These are phyloP conservation scores for Parus major DNA, from an alignment of 2,113 vertebrate species.

Conservation along the genomic window DNA sequence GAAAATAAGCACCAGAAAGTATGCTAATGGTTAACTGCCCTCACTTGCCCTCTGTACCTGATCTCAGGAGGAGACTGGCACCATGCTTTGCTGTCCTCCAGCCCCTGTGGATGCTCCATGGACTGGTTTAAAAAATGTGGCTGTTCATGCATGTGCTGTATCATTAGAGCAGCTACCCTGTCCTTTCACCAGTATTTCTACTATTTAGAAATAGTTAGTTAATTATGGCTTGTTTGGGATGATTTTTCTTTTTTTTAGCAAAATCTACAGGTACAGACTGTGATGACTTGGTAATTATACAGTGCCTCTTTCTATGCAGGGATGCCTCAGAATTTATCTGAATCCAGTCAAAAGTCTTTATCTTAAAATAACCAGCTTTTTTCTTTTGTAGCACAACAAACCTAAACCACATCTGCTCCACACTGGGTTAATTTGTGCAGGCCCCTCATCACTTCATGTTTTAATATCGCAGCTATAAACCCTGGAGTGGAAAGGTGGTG, in stretches of 20 bases:
- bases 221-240: neutral
- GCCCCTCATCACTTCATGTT: neutral
- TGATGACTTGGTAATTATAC: neutral
- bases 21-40: neutral
- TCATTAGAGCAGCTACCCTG: neutral
- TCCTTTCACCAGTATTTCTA: neutral
- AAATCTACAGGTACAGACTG: neutral
- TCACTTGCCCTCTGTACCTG: neutral
- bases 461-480: neutral
- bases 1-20: neutral
- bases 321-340: neutral
- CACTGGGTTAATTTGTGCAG: neutral
- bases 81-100: neutral
- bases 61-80: neutral
- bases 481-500: neutral
- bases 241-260: neutral
- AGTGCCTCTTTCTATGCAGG: neutral
- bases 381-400: neutral
- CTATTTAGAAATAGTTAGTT: neutral
- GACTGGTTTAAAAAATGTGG: neutral
- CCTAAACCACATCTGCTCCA: neutral
- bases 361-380: neutral
- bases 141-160: fast-evolving
- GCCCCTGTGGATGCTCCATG: neutral
- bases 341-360: neutral